Base-by-base conservation (phyloP, 2,797 vertebrate genomes). In the Onychomys torridus region DNA sequence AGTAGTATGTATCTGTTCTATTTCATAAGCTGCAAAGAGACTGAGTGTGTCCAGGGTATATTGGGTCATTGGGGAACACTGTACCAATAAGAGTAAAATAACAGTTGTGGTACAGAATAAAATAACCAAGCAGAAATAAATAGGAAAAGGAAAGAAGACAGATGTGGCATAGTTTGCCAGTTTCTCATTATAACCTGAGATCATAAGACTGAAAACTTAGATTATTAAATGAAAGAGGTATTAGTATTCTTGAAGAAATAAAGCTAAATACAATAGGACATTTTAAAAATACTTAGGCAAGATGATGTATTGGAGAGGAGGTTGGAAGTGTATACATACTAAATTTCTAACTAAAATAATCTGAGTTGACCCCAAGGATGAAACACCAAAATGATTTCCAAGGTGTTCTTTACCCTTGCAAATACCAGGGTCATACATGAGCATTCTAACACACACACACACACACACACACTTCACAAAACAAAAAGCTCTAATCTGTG, bases 311-410 rank as follows among this genome's bases (percentile, higher is more conserved):
- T 92, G 4, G 65, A 85, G 40, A 93, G 11, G 21, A 93, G 14
- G 23, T 82, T 81, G 69, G 67, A 96, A 82, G 13, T 86, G 76
- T 61, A 67, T 77, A 32, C 40, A 23, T 71, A 9, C 78, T 88
- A 61, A 90, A n/a, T 90, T 92, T 95, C 25, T 92, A 95, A 43
- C 40, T 55, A 79, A 90, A 7, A 84, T 73, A 92, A n/a, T 81
- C 32, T 81, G 67, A 83, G 43, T 89, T 82, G 32, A 17, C 40
- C 84, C 52, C 81, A 73, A 86, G 46, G 21, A 49, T 97, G 40
- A 96, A 91, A 81, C 25, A 91, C 81, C 13, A 90, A 85, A 82
- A 34, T 83, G 40, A 16, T 17, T 55, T 16, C 55, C 55, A 55
- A 55, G 2, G 16, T 55, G 55, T 55, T 55, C 55, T 55, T 55